These are phyloP conservation scores for Tinea trinotella DNA, from an alignment of 2,888 invertebrate species.

Conservation along the genomic window DNA sequence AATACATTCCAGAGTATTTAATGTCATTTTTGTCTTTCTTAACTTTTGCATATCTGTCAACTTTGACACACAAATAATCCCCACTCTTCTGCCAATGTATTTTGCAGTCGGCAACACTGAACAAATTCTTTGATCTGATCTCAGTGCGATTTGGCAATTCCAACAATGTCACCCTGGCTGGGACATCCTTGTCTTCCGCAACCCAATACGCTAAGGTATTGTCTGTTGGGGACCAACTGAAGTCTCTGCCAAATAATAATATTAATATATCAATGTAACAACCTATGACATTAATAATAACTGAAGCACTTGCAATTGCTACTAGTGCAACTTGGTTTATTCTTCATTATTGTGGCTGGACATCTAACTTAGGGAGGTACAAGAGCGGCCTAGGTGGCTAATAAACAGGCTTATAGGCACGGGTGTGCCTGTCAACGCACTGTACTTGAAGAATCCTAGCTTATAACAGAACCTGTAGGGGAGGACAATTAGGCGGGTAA, in stretches of 20 bases:
- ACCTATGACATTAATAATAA: too few species aligned
- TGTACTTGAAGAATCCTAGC: too few species aligned
- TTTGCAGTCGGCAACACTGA: slow-evolving; percentile 98
- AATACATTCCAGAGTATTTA: slow-evolving; percentile 97
- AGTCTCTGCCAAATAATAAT: slow-evolving; percentile 78
- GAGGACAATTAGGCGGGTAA: too few species aligned
- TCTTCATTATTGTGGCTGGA: too few species aligned
- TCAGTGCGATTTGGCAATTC: slow-evolving; percentile 93
- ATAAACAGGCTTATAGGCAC: too few species aligned
- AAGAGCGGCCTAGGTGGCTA: too few species aligned
- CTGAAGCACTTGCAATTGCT: too few species aligned
- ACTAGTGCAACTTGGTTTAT: too few species aligned
- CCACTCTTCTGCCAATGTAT: slow-evolving; percentile 99
- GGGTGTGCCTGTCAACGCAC: too few species aligned
- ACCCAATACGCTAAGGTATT: slow-evolving; percentile 98
- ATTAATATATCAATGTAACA: too few species aligned
- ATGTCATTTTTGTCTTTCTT: slow-evolving; percentile 94
- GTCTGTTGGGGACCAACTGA: slow-evolving; percentile 98
- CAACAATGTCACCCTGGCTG: slow-evolving; percentile 93
- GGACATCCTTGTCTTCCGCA: slow-evolving; percentile 96
- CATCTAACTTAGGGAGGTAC: too few species aligned
- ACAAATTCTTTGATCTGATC: slow-evolving; percentile 93
- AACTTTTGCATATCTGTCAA: slow-evolving; percentile 85
- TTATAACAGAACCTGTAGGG: too few species aligned
- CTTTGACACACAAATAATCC: slow-evolving; percentile 96